These are phyloP conservation scores for Ptychobarbus kaznakovi DNA, from an alignment of 2,797 vertebrate species.

Conservation along the genomic window DNA sequence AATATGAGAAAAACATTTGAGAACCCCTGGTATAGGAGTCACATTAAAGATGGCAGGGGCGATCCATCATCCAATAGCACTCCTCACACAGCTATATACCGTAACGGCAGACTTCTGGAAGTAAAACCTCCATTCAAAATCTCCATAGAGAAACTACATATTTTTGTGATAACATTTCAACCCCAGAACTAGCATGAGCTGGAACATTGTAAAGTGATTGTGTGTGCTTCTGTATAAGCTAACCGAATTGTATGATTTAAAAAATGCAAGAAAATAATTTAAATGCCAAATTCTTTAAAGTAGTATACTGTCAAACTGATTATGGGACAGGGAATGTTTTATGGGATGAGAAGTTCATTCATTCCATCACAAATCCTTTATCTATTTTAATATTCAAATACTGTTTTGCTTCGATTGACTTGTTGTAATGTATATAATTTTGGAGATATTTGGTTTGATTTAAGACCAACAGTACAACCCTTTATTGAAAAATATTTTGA, in stretches of 20 bases:
- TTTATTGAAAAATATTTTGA: background rate
- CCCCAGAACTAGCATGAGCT: background rate
- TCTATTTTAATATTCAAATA: background rate
- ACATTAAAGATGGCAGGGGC: slow-evolving; percentile 64
- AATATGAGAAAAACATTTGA: background rate
- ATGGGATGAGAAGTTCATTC: background rate
- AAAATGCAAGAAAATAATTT: background rate
- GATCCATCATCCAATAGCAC: slow-evolving; percentile 49
- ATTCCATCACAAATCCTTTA: background rate
- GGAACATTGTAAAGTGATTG: background rate
- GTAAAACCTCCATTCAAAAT: background rate
- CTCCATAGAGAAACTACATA: background rate
- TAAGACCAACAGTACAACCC: background rate
- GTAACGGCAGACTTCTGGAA: background rate
- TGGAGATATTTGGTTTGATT: background rate
- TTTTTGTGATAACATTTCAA: background rate
- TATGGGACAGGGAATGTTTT: background rate
- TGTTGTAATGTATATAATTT: background rate
- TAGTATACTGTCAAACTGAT: background rate
- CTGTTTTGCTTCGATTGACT: background rate
- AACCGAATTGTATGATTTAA: background rate
- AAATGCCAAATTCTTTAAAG: background rate
- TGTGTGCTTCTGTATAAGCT: background rate
- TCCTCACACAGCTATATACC: slow-evolving; percentile 25
- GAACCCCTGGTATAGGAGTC: slow-evolving; percentile 53